Base-by-base conservation (phyloP, 1,140 invertebrate species). In the Antheraea pernyi region DNA sequence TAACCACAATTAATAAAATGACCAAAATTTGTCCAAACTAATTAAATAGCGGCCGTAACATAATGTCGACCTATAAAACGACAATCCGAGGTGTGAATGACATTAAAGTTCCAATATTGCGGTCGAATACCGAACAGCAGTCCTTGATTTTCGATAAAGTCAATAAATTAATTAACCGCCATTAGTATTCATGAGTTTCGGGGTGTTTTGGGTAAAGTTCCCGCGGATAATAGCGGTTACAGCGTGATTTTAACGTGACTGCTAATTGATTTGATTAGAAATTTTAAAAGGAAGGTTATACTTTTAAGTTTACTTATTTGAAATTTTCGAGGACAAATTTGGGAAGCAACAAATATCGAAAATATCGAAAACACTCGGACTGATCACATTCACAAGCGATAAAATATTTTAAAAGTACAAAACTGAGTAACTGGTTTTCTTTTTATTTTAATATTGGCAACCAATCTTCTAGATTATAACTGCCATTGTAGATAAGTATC, bases 121-220 rank as follows among this genome's bases (percentile, higher is more conserved):
- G 46, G 11, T 53, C 46, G 11, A n/a, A 16, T 13, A 16, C 16
- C 46, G 46, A 53, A 53, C 46, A 53, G 46, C 16, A 9, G 46
- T 53, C 13, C 46, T 53, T 53, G 46, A 53, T 53, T n/a, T 53
- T 53, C 46, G 46, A 53, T 53, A 53, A 53, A 53, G 11, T 16
- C 46, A 53, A 53, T 53, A 53, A 53, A 53, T 53, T 53, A 53
- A 53, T 53, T 53, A 53, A 53, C 16, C 46, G 46, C 46, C 16
- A 53, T 53, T 53, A 53, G 46, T 53, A 53, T 53, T 53, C 46
- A 53, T 53, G 46, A 53, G 46, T 53, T 53, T 53, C 13, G 46
- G 46, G 46, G 11, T 53, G 46, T 53, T 53, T 7, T 6, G 13
- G 16, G 46, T 13, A 16, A 53, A 53, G 46, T 53, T 53, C 46